Conservation (phyloP, 2,797 vertebrate genomes). For the Enoplosus armatus region DNA sequence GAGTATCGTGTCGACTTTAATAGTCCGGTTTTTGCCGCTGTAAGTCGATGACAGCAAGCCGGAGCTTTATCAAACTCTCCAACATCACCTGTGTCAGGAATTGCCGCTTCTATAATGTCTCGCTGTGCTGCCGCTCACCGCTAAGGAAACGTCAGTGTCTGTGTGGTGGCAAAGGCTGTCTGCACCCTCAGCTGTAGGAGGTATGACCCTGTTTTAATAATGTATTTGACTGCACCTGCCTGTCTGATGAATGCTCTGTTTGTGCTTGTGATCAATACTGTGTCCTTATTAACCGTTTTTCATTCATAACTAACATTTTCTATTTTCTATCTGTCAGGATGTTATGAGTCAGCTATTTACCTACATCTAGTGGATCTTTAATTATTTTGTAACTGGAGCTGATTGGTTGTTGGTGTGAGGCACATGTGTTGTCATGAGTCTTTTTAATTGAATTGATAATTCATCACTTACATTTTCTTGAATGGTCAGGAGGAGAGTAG, state of each 20-base stretch:
- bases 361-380: background rate
- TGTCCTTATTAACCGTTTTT: background rate
- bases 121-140: background rate
- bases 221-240: slow-evolving; percentile 1
- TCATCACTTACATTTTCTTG: background rate
- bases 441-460: background rate
- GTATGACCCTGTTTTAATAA: slow-evolving; percentile 54
- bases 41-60: background rate
- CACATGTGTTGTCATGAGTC: background rate
- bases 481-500: background rate
- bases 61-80: background rate
- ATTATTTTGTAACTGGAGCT: background rate
- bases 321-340: background rate
- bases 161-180: slow-evolving; percentile 33
- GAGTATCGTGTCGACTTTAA: slow-evolving; percentile 11
- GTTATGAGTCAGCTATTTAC: slow-evolving; percentile 42
- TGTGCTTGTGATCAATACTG: background rate
- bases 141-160: slow-evolving; percentile 28
- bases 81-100: background rate
- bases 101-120: slow-evolving; percentile 21
- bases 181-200: slow-evolving; percentile 36
- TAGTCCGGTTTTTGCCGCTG: background rate
- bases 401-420: background rate
- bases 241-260: background rate
- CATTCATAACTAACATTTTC: background rate